Conservation (phyloP, 2,113 vertebrate species). For the Collichthys lucidus region DNA sequence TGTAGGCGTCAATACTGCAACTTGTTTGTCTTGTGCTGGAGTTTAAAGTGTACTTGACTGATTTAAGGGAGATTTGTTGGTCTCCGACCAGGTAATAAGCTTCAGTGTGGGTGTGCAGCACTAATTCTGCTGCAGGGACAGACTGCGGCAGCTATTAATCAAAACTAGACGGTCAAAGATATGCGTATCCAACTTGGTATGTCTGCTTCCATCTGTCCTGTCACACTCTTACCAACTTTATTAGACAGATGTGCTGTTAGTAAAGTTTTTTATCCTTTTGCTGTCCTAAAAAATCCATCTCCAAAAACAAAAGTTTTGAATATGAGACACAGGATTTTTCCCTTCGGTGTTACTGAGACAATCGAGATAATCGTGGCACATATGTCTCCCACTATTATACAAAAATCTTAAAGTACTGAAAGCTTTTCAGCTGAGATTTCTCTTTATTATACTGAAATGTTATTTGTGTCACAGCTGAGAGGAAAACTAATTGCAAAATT, state of each 20-base stretch:
- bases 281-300: slow-evolving; percentile 5
- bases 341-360: slow-evolving; percentile 1
- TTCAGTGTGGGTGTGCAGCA: not conserved
- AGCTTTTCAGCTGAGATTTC: not conserved
- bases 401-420: not conserved
- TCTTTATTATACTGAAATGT: not conserved
- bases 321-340: not conserved
- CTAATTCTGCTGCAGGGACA: slow-evolving; percentile 16
- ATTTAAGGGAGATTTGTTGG: slow-evolving; percentile 16
- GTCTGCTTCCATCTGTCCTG: slow-evolving; percentile 33
- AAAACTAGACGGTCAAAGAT: slow-evolving; percentile 13
- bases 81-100: slow-evolving; percentile 10
- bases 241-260: not conserved
- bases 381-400: not conserved
- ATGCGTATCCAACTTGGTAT: slow-evolving; percentile 1
- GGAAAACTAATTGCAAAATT: slow-evolving; percentile 5
- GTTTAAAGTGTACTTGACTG: slow-evolving; percentile 5
- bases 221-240: slow-evolving; percentile 9
- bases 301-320: not conserved
- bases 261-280: not conserved
- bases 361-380: not conserved
- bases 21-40: not conserved
- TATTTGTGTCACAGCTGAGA: slow-evolving; percentile 14
- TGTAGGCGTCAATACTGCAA: not conserved
- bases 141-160: slow-evolving; percentile 27